phyloP scores from a whole-genome alignment of 2,888 invertebrate species.

The Pterostichus niger region DNA sequence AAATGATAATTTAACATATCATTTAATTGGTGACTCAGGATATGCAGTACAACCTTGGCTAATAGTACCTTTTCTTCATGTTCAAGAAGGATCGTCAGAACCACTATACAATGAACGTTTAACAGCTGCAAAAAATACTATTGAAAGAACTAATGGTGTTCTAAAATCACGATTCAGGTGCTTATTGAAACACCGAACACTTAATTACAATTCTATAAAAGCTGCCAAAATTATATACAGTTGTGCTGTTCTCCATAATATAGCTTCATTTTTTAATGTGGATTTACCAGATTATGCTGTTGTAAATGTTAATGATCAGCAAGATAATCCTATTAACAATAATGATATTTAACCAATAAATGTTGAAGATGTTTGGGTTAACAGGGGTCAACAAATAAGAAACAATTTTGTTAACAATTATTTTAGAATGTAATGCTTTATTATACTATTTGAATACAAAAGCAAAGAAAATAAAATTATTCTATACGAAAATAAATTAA shows the following conservation, averaged over 20 bases:
- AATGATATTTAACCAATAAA: not conserved
- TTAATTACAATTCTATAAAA: not conserved
- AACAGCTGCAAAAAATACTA: not conserved
- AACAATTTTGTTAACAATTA: constrained; percentile 3
- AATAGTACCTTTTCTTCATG: not conserved
- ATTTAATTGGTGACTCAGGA: not conserved
- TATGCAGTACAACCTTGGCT: not conserved
- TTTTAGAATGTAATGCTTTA: not conserved
- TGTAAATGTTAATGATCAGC: constrained; percentile 1
- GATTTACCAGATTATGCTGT: not conserved
- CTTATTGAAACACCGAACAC: constrained; percentile 16
- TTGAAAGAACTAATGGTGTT: constrained; percentile 33
- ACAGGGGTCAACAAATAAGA: constrained; percentile 5
- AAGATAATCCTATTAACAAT: not conserved
- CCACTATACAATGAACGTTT: not conserved
- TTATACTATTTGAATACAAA: too few species aligned
- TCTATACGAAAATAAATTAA: too few species aligned
- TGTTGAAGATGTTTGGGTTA: not conserved
- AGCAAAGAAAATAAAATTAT: too few species aligned
- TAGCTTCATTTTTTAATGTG: constrained; percentile 8
- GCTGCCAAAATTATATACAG: constrained; percentile 24
- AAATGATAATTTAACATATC: constrained; percentile 9
- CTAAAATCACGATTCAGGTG: constrained; percentile 22
- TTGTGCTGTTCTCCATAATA: constrained; percentile 35
- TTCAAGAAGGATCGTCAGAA: not conserved